Evolutionary conservation across 2,888 invertebrate species (phyloP), one percentile per base, ranked within the genome.

Genomic region (Mylabris sibirica): DNA sequence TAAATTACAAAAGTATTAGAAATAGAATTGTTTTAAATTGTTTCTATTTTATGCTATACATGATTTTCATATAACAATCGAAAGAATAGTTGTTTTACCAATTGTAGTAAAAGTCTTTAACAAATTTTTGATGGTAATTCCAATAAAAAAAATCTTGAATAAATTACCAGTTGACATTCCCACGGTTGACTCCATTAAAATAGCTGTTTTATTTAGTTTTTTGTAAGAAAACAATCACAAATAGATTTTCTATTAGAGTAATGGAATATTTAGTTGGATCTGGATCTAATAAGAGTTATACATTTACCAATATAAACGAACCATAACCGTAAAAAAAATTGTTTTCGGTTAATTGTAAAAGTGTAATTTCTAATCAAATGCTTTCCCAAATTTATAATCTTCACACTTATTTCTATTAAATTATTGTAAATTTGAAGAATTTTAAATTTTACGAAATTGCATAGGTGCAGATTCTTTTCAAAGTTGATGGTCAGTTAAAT

Each of bases 101-200:
- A 11, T 44, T 44, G 44, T 49, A 20, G 44, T 49, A 20, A 2
- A 20, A 14, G 57, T 20, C 49, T 20, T 49, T 49, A 22, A 53
- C 2, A 14, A 57, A 57, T 57, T 57, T 57, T 57, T 14, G 57
- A 57, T 26, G 57, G 57, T 26, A 26, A 57, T 57, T 57, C n/a
- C 11, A 12, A 57, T 26, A 49, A 49, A 44, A 44, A 57, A 57
- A 57, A 57, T 57, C 57, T 57, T 26, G 14, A 26, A 57, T 24
- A 57, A 57, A 57, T 14, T 57, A 57, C 14, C 4, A 24, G 57
- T 57, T 26, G 57, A 57, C 57, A 57, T 57, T 57, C 57, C 57
- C 57, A 57, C 57, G 57, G 57, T 57, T 57, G 57, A 14, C 24
- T 24, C 26, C 14, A 57, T 26, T 26, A 57, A 57, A 57, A 24